phyloP scores from a whole-genome alignment of 2,888 invertebrate species.

The Dromius quadrimaculatus region DNA sequence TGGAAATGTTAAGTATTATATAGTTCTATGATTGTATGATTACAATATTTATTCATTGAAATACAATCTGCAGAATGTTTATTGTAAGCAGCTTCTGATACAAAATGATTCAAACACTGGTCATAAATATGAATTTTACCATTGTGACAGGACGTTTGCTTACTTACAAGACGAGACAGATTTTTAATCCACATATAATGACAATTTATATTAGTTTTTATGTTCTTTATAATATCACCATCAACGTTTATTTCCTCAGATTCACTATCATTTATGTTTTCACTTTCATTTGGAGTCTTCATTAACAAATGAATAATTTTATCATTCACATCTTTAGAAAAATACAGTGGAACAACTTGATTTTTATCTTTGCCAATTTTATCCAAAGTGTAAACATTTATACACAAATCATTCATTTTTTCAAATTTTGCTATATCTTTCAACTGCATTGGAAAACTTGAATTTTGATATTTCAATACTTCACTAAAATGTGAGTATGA shows the following conservation, averaged over 20 bases:
- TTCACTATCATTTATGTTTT: constrained; percentile 12
- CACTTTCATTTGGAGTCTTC: constrained; percentile 20
- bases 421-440: constrained; percentile 52
- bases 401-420: constrained; percentile 53
- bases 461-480: constrained; percentile 53
- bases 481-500: constrained; percentile 54
- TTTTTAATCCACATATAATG: too few relatives aligned
- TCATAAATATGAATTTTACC: too few relatives aligned
- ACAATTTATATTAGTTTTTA: not conserved
- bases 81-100: too few relatives aligned
- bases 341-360: constrained; percentile 52
- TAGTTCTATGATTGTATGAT: too few relatives aligned
- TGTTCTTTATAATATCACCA: constrained; percentile 10
- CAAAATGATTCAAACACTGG: too few relatives aligned
- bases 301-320: constrained; percentile 52
- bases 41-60: too few relatives aligned
- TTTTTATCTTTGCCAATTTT: constrained; percentile 16
- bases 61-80: too few relatives aligned
- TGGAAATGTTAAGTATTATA: too few relatives aligned
- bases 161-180: not conserved
- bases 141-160: not conserved
- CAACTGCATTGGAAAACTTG: constrained; percentile 53
- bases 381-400: constrained; percentile 54
- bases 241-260: constrained; percentile 7
- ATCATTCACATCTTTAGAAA: constrained; percentile 46